Percentiles rank a stretch among this genome's conserved stretches.
These are phyloP conservation scores for Ooceraea biroi DNA, from an alignment of 1,140 invertebrate species.

Conservation along the genomic window DNA sequence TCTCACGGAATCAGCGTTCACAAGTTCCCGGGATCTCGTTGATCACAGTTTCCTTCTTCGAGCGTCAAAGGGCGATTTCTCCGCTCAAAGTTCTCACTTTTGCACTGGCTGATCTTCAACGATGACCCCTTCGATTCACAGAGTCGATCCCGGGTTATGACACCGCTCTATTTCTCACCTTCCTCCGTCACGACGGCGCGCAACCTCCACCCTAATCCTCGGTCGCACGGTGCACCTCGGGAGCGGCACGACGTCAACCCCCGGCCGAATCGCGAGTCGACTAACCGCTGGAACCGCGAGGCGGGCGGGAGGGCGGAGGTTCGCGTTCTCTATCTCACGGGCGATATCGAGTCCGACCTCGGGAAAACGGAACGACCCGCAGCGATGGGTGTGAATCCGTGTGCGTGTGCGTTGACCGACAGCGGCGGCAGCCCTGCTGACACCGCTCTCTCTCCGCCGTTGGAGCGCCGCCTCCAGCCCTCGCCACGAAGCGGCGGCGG, in stretches of 20 bases:
- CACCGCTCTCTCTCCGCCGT: constrained; percentile 54
- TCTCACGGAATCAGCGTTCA: background rate
- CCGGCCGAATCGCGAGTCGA: constrained; percentile 47
- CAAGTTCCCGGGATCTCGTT: background rate
- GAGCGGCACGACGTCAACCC: constrained; percentile 39
- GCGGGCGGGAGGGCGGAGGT: background rate
- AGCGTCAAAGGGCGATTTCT: background rate
- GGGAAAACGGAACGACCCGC: constrained; percentile 34
- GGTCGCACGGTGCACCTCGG: constrained; percentile 21
- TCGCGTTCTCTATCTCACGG: constrained; percentile 18
- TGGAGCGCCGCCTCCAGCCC: constrained; percentile 59
- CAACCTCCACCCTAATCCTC: constrained; percentile 55
- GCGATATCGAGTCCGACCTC: constrained; percentile 45
- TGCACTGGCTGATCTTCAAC: background rate
- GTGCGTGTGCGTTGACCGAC: constrained; percentile 70
- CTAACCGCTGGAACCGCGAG: background rate
- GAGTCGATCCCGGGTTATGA: constrained; percentile 5
- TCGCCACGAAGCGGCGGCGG: constrained; percentile 69
- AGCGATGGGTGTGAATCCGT: constrained; percentile 73
- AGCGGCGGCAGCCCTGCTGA: constrained; percentile 68
- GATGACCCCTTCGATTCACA: background rate
- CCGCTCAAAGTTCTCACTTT: background rate
- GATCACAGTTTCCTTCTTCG: background rate
- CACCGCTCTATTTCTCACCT: constrained; percentile 42
- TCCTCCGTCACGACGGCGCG: constrained; percentile 37